Evolutionary conservation across 2,888 invertebrate species (phyloP).

Genomic region (Melitaea athalia): DNA sequence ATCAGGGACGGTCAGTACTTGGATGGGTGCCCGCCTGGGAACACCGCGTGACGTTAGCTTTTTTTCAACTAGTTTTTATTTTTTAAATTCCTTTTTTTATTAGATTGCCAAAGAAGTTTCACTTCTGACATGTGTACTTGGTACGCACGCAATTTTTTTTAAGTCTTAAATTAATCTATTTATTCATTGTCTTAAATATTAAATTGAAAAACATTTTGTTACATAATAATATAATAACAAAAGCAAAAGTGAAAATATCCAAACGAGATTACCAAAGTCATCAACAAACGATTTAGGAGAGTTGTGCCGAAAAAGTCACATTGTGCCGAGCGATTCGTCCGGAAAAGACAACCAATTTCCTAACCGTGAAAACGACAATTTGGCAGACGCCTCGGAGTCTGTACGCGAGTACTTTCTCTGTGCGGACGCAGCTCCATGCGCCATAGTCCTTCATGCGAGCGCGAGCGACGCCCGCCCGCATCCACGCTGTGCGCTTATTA

Average conservation of each 20-base stretch:
- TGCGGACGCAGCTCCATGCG: constrained; percentile 55
- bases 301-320: constrained; percentile 45
- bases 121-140: no score
- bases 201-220: not conserved
- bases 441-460: constrained; percentile 63
- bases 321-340: constrained; percentile 61
- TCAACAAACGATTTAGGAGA: constrained; percentile 38
- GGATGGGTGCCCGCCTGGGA: no score
- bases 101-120: no score
- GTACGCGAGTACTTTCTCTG: constrained; percentile 78
- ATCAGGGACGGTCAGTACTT: no score
- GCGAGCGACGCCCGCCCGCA: constrained; percentile 64
- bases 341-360: constrained; percentile 73
- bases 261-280: constrained; percentile 12
- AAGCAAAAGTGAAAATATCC: not conserved
- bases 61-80: no score
- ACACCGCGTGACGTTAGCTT: no score
- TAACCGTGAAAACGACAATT: constrained; percentile 75
- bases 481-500: constrained; percentile 40
- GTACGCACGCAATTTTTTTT: constrained; percentile 2
- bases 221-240: not conserved
- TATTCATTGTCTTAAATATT: not conserved
- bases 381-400: constrained; percentile 80
- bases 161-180: constrained; percentile 11
- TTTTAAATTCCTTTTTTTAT: no score